Base-by-base conservation (phyloP, 2,113 vertebrate genomes). In the Ceuthmochares aereus region DNA sequence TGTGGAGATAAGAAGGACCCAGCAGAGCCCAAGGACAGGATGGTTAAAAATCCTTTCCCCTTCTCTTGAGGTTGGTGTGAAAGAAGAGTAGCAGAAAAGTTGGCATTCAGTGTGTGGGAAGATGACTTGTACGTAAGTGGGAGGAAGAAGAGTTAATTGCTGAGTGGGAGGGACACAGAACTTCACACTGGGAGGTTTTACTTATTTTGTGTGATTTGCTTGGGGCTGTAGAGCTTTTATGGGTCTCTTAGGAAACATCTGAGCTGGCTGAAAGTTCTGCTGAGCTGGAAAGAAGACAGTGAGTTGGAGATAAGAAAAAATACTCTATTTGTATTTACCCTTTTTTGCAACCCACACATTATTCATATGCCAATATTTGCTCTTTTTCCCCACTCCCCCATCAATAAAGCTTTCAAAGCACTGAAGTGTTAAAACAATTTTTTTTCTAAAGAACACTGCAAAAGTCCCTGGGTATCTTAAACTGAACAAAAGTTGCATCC, bases 151-250 rank as follows among this genome's bases (percentile, higher is more conserved):
- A 88, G 83, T 93, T 94, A 93, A 94, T 95, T 95, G 56, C 59
- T 78, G 59, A 91, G 83, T 93, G 60, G 64, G 60, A 93, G 32
- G 9, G 52, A 96, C 63, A 29, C 60, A 91, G 72, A 93, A 70
- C n/a, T 80, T 92, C 87, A 92, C 68, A 84, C 37, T 93, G 92
- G 87, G 95, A 96, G 92, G 90, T 96, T 94, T 91, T 94, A 59
- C 75, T 96, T 93, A 47, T 74, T 96, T 97, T 94, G 86, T 86
- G 79, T 34, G 43, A 12, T 12, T 86, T 92, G 78, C 81, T 96
- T 83, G 86, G 88, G 72, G 23, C 75, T 92, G 64, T 93, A 70
- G 78, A 86, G 47, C 42, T 88, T 95, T 97, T 97, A 95, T 93
- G 56, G 26, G 79, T 94, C 95, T 92, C 92, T 74, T 55, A 95